These are phyloP conservation scores for Masnerella sp. DNA, from an alignment of 2,888 invertebrate genomes.

Conservation along the genomic window DNA sequence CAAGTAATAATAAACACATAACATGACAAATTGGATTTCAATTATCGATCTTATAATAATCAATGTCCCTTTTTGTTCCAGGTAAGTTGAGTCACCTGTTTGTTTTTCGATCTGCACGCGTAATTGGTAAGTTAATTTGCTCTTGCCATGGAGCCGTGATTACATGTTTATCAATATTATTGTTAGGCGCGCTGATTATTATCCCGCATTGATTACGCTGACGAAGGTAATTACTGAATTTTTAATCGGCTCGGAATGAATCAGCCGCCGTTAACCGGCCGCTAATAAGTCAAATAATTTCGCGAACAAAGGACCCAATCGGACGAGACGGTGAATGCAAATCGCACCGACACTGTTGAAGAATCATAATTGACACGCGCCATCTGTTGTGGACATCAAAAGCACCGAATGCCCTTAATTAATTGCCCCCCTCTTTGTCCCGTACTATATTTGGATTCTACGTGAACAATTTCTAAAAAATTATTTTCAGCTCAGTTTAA, in stretches of 20 bases:
- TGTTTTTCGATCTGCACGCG: conserved; percentile 6
- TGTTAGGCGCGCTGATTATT: conserved; percentile 7
- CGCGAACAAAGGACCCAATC: conserved; percentile 41
- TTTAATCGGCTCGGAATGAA: conserved; percentile 8
- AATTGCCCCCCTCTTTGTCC: conserved; percentile 26
- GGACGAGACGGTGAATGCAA: conserved; percentile 30
- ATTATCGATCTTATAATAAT: conserved; percentile 18
- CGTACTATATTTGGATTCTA: too few species aligned
- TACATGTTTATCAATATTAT: conserved; percentile 11
- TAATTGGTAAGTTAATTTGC: conserved; percentile 46
- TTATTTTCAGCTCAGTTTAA: too few species aligned
- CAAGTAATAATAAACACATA: too few species aligned
- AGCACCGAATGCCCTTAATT: conserved; percentile 35
- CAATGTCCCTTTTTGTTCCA: conserved; percentile 35
- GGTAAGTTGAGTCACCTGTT: conserved; percentile 32
- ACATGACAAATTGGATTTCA: too few species aligned
- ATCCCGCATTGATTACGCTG: conserved; percentile 7
- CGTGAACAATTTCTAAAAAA: too few species aligned
- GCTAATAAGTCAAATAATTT: conserved; percentile 40
- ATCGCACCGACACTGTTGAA: conserved; percentile 26
- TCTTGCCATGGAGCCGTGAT: not conserved
- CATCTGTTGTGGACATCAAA: conserved; percentile 43
- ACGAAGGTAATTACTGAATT: conserved; percentile 4
- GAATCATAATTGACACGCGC: conserved; percentile 46
- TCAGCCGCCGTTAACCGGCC: conserved; percentile 12